Conservation (phyloP, 2,888 invertebrate genomes). For the Standfussiana lucernea region DNA sequence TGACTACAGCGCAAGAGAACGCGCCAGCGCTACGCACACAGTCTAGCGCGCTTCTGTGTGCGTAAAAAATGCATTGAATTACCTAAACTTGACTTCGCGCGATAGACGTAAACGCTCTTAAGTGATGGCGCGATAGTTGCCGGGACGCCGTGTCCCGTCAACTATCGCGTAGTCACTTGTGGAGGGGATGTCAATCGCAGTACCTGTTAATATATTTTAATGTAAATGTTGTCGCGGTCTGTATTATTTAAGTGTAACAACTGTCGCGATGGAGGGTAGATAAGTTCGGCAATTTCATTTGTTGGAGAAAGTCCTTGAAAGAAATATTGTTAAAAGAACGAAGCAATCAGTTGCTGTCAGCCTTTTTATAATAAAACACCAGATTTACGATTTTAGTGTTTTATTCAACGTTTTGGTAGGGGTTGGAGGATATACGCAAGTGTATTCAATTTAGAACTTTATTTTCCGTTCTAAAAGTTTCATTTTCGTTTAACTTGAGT, state of each 20-base stretch:
- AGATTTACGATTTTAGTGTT: constrained; percentile 66
- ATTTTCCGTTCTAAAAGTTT: constrained; percentile 51
- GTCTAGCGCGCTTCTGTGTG: too few species aligned
- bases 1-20: too few species aligned
- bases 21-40: too few species aligned
- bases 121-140: constrained; percentile 39
- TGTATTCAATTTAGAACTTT: constrained; percentile 55
- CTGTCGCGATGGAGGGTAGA: constrained; percentile 13
- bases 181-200: constrained; percentile 24
- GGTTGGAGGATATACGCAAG: constrained; percentile 15
- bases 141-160: too few species aligned
- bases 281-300: constrained; percentile 4
- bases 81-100: too few species aligned
- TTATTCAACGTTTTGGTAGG: constrained; percentile 62
- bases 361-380: constrained; percentile 51
- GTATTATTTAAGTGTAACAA: background rate
- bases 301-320: background rate
- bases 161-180: background rate
- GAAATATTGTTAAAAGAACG: constrained; percentile 20
- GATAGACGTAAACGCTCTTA: too few species aligned
- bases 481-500: constrained; percentile 59
- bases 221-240: constrained; percentile 2
- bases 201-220: constrained; percentile 3
- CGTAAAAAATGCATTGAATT: too few species aligned
- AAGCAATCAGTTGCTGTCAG: constrained; percentile 53